Evolutionary conservation across 2,797 vertebrate genomes (phyloP).

Genomic region (Gymnothorax javanicus): DNA sequence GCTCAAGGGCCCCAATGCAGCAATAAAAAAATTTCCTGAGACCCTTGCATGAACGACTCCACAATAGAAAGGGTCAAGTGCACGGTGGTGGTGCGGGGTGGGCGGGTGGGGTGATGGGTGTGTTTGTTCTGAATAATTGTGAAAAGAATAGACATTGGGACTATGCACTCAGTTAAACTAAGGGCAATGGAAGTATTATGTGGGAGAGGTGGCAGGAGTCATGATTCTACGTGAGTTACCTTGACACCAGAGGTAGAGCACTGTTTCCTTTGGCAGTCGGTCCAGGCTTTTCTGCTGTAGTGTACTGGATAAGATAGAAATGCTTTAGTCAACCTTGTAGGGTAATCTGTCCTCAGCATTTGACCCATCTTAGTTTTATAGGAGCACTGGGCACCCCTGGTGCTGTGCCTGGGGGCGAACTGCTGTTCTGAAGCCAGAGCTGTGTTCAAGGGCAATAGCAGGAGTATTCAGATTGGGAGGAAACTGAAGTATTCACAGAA

Average conservation of each 20-base stretch:
- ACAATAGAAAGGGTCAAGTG: slow-evolving; percentile 36
- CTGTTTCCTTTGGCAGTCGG: slow-evolving; percentile 18
- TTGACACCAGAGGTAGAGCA: slow-evolving; percentile 23
- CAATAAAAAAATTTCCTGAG: slow-evolving; percentile 49
- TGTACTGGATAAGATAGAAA: background rate
- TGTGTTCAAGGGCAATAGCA: no score
- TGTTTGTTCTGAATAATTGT: slow-evolving; percentile 42
- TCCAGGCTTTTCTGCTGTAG: slow-evolving; percentile 2
- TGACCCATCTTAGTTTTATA: no score
- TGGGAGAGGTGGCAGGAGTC: slow-evolving; percentile 28
- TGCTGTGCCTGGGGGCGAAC: no score
- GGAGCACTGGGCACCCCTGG: no score
- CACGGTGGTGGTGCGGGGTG: slow-evolving; percentile 5
- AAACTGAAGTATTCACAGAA: no score
- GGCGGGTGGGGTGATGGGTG: background rate
- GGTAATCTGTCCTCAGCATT: no score
- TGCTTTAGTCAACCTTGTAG: no score
- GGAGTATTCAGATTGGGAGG: background rate
- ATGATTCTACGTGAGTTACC: slow-evolving; percentile 40
- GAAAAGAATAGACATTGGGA: slow-evolving; percentile 46
- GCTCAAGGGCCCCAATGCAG: slow-evolving; percentile 37
- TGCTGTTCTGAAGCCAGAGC: no score
- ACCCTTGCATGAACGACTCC: slow-evolving; percentile 46
- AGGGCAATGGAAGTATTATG: slow-evolving; percentile 50
- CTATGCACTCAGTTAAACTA: slow-evolving; percentile 55